Percentiles rank a stretch among this genome's conserved stretches.
These are phyloP conservation scores for Aurelia aurita complex sp. Pacific DNA, from an alignment of 30 jellyfish, hydroid and myxozoan species.

Conservation along the genomic window DNA sequence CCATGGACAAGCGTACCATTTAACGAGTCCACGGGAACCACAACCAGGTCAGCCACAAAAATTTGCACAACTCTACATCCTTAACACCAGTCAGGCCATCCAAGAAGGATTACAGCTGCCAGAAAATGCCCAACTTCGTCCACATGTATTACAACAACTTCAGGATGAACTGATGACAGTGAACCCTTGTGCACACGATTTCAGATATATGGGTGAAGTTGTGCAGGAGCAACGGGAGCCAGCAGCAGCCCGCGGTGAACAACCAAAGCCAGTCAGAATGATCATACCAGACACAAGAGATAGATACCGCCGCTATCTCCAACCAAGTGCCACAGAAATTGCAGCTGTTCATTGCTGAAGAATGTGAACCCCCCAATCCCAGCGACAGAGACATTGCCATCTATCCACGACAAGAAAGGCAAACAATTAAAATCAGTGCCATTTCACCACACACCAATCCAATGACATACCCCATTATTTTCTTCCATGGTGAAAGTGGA, in stretches of 20 bases:
- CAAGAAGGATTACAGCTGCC: not conserved
- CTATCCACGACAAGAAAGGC: not conserved
- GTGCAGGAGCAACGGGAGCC: not conserved
- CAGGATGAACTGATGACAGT: conserved; percentile 6
- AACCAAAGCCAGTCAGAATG: not conserved
- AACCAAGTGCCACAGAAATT: not conserved
- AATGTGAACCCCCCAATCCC: not conserved
- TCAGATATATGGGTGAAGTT: conserved; percentile 9
- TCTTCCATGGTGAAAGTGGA: conserved; percentile 45
- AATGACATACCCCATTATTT: conserved; percentile 45
- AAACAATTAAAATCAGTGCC: not conserved
- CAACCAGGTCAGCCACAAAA: not conserved
- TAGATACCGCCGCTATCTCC: not conserved
- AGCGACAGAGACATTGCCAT: not conserved
- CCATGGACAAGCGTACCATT: conserved; percentile 11
- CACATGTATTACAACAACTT: not conserved
- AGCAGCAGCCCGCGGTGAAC: not conserved
- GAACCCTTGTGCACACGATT: conserved; percentile 1
- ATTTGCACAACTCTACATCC: conserved; percentile 5
- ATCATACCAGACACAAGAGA: not conserved
- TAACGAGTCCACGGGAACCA: conserved; percentile 11
- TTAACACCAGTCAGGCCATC: not conserved
- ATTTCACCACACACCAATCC: conserved; percentile 24
- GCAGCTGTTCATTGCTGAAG: not conserved
- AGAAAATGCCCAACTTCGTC: not conserved